phyloP scores from a whole-genome alignment of 2,113 vertebrate species.

The Prinia subflava region DNA sequence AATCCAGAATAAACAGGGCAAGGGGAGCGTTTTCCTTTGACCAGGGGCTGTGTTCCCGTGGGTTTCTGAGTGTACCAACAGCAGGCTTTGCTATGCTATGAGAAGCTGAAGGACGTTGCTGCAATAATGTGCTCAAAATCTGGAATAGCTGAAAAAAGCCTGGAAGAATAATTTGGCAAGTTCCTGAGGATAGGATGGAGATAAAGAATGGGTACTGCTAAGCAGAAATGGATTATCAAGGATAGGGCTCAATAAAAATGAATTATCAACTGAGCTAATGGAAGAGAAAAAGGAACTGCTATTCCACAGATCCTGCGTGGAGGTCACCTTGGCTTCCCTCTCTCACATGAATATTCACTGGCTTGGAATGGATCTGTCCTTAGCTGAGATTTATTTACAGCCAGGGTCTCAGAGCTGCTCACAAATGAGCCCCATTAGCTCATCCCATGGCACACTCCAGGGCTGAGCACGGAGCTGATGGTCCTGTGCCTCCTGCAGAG shows the following conservation, averaged over 20 bases:
- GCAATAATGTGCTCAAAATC: neutral
- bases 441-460: neutral
- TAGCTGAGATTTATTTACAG: constrained; percentile 20
- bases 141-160: neutral
- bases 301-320: neutral
- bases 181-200: neutral
- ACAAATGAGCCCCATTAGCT: neutral
- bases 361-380: neutral
- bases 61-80: neutral
- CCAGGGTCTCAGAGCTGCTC: neutral
- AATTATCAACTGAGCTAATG: constrained; percentile 38
- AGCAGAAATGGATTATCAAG: constrained; percentile 24
- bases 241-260: constrained; percentile 37
- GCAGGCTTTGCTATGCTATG: neutral
- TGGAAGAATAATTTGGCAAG: constrained; percentile 15
- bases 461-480: neutral
- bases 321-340: constrained; percentile 57
- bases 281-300: constrained; percentile 5
- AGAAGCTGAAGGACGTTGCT: neutral
- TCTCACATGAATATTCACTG: constrained; percentile 40
- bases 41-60: neutral
- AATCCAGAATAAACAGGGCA: neutral
- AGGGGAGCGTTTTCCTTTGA: neutral
- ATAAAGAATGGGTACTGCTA: constrained; percentile 23
- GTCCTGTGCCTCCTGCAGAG: neutral